Evolutionary conservation across 2,113 vertebrate genomes (phyloP).

Genomic region (Irena cyanogastra): DNA sequence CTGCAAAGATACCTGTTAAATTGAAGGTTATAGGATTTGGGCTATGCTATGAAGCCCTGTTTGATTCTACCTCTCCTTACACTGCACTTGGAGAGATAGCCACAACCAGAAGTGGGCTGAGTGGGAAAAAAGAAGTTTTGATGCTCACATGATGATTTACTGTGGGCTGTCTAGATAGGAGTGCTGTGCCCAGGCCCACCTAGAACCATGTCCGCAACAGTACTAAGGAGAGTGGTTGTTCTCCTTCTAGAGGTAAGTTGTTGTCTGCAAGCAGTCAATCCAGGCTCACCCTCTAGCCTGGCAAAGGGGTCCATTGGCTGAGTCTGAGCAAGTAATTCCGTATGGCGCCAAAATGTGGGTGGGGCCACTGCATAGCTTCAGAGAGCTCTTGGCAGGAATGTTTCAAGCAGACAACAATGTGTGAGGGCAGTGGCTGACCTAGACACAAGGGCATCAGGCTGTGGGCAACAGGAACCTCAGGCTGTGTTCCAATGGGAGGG

Average conservation of each 20-base stretch:
- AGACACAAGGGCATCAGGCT: background rate
- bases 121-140: background rate
- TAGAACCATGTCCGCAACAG: background rate
- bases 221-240: background rate
- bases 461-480: background rate
- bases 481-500: fast-evolving
- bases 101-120: background rate
- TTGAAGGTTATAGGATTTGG: background rate
- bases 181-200: fast-evolving
- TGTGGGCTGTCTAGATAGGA: background rate
- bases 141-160: background rate
- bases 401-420: background rate
- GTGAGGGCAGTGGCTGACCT: background rate
- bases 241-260: background rate
- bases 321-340: background rate
- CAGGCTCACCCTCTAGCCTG: background rate
- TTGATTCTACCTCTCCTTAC: background rate
- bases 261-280: too few relatives aligned
- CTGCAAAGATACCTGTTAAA: background rate
- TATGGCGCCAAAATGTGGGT: background rate
- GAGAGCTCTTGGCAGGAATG: background rate
- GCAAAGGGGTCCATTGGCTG: background rate
- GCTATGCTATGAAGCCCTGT: background rate
- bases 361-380: background rate
- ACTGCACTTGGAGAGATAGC: background rate